These are phyloP conservation scores for Musca domestica DNA, from an alignment of 1,140 invertebrate genomes.

Conservation along the genomic window DNA sequence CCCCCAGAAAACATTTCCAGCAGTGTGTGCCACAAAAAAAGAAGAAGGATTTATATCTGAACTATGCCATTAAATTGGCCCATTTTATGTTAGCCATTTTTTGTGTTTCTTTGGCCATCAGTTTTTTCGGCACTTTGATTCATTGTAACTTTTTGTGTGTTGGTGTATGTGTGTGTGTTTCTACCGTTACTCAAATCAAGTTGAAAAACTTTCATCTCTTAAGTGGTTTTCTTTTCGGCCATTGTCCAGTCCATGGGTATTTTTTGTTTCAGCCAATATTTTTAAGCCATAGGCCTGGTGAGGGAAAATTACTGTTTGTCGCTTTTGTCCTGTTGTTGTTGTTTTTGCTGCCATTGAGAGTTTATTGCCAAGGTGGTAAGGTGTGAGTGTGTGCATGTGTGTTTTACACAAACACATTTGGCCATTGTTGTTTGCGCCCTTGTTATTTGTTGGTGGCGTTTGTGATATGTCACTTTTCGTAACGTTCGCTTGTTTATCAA, in stretches of 20 bases:
- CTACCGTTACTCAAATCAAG: not conserved
- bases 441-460: no score
- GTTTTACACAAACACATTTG: not conserved
- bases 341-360: not conserved
- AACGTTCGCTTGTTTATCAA: slow-evolving; percentile 16
- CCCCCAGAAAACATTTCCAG: no score
- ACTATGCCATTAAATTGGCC: no score
- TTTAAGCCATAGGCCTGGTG: not conserved
- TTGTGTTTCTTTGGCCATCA: no score
- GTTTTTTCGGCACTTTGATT: no score
- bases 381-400: not conserved
- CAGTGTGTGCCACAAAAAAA: no score
- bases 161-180: no score
- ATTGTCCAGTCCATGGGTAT: no score
- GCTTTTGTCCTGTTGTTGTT: not conserved
- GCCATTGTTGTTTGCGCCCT: no score
- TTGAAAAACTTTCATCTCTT: slow-evolving; percentile 13
- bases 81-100: no score
- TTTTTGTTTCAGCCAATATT: slow-evolving; percentile 2
- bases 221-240: not conserved
- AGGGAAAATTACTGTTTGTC: not conserved
- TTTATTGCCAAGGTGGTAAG: not conserved
- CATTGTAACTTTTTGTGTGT: no score
- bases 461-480: not conserved
- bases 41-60: no score